Conservation (phyloP, 2,888 invertebrate genomes). For the Carpatolechia fugitivella region DNA sequence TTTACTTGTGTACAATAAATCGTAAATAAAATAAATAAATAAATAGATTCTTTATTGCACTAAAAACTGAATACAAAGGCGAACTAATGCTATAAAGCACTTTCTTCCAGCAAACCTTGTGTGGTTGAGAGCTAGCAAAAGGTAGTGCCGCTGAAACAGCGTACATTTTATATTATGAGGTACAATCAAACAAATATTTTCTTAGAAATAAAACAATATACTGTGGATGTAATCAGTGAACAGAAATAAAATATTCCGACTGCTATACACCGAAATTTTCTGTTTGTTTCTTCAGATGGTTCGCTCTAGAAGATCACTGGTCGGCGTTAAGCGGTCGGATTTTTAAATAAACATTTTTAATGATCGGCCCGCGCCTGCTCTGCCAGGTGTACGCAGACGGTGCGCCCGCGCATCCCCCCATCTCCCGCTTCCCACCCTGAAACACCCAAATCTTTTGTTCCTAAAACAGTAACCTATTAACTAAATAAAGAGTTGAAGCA, state of each 20-base stretch:
- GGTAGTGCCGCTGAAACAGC: too few species aligned
- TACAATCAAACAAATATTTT: too few species aligned
- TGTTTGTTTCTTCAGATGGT: constrained; percentile 29
- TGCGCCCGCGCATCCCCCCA: constrained; percentile 46
- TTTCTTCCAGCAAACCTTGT: too few species aligned
- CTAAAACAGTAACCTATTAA: constrained; percentile 71
- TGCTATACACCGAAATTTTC: neutral
- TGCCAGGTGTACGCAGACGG: constrained; percentile 76
- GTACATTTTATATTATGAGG: too few species aligned
- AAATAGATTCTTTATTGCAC: too few species aligned
- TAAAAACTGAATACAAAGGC: too few species aligned
- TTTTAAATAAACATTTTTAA: constrained; percentile 80
- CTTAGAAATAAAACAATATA: too few species aligned
- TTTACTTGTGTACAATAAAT: too few species aligned
- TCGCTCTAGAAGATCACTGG: constrained; percentile 41
- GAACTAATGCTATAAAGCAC: too few species aligned
- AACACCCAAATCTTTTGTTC: constrained; percentile 66
- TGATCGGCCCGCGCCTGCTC: constrained; percentile 71
- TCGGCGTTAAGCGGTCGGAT: constrained; percentile 75
- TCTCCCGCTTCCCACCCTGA: constrained; percentile 30
- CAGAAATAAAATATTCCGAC: neutral
- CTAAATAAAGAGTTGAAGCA: constrained; percentile 34
- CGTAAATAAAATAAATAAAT: too few species aligned
- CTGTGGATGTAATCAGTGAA: too few species aligned
- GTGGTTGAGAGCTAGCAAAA: too few species aligned